These are phyloP conservation scores for Megaceryle alcyon DNA, from an alignment of 2,797 vertebrate species.

Conservation along the genomic window DNA sequence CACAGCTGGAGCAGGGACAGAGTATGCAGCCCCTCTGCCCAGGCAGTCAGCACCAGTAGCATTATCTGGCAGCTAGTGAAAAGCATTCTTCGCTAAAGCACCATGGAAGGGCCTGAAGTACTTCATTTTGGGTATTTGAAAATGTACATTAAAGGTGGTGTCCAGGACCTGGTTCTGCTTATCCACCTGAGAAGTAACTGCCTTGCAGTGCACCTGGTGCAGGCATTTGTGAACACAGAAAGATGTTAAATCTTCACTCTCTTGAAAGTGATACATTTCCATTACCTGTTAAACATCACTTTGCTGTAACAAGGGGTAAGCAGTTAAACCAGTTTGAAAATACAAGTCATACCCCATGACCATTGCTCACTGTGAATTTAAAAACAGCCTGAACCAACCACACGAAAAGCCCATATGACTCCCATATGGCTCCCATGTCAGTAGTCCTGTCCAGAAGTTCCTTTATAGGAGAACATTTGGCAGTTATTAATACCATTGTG, in stretches of 20 bases:
- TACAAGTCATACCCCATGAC: background rate
- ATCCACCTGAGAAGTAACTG: fast-evolving
- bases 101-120: background rate
- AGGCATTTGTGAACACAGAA: fast-evolving
- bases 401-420: background rate
- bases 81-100: background rate
- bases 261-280: background rate
- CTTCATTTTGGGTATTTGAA: background rate
- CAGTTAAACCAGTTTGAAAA: background rate
- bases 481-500: background rate
- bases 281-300: background rate
- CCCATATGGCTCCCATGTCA: background rate
- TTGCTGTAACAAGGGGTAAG: background rate
- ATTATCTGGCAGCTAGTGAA: background rate
- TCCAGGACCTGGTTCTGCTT: background rate
- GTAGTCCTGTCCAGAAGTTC: background rate
- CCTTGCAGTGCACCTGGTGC: background rate
- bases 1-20: background rate
- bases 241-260: background rate
- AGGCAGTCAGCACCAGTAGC: background rate
- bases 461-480: background rate
- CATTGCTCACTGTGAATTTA: background rate
- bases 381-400: background rate
- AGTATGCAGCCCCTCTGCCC: background rate
- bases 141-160: too few species aligned